These are phyloP conservation scores for Procambarus clarkii DNA, from an alignment of 1,140 invertebrate genomes.

Conservation along the genomic window DNA sequence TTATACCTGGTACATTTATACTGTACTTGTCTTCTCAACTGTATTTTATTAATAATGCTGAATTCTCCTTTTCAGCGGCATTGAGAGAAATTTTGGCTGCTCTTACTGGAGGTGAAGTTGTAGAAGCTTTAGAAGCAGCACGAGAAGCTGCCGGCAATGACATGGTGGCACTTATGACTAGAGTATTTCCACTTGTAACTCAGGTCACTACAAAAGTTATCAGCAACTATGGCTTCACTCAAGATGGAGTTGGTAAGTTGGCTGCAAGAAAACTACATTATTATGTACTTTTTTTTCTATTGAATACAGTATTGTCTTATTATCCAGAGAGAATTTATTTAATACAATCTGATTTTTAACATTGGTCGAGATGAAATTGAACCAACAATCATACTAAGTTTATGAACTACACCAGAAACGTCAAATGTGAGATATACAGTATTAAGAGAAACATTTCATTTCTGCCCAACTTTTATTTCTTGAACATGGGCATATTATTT, in stretches of 20 bases:
- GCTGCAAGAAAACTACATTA: not conserved
- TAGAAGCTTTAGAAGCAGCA: slow-evolving; percentile 65
- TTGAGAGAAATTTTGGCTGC: slow-evolving; percentile 49
- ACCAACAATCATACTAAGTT: no score
- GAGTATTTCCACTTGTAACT: slow-evolving; percentile 71
- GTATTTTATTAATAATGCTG: not conserved
- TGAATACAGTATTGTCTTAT: no score
- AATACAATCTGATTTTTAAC: no score
- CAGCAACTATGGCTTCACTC: slow-evolving; percentile 65
- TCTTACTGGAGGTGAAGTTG: slow-evolving; percentile 47
- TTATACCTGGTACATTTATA: no score
- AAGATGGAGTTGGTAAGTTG: slow-evolving; percentile 67
- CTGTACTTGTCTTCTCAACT: not conserved
- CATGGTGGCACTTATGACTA: slow-evolving; percentile 72
- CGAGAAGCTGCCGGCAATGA: slow-evolving; percentile 71
- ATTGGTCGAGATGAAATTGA: no score
- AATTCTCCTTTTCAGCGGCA: slow-evolving; percentile 32
- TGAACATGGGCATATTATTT: no score
- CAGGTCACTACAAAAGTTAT: slow-evolving; percentile 70
- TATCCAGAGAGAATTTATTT: no score
- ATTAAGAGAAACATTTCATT: no score
- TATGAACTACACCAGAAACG: no score
- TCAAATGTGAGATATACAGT: no score
- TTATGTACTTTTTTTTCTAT: not conserved
- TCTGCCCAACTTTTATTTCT: no score